These are phyloP conservation scores for Actinia tenebrosa DNA, from an alignment of 64 coral and sea anemone genomes.

Conservation along the genomic window DNA sequence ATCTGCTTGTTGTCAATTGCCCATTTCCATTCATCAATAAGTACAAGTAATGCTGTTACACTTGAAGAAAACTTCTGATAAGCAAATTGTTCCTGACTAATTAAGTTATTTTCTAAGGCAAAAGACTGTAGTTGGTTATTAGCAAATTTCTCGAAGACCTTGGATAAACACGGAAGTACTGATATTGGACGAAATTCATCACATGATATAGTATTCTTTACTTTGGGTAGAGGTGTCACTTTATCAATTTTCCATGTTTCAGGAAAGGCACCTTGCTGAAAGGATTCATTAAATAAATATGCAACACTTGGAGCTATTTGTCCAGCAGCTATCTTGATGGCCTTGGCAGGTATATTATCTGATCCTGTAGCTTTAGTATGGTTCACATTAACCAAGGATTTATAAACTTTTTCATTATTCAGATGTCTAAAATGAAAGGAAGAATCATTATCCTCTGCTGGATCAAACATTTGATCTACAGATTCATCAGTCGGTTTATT, in stretches of 20 bases:
- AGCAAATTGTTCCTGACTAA: slow-evolving; percentile 2
- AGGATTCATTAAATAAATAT: slow-evolving; percentile 42
- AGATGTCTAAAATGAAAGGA: neutral
- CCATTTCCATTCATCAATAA: slow-evolving; percentile 17
- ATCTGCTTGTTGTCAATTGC: slow-evolving; percentile 11
- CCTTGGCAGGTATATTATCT: slow-evolving; percentile 45
- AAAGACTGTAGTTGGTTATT: slow-evolving; percentile 7
- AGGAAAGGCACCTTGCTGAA: slow-evolving; percentile 20
- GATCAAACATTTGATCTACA: neutral
- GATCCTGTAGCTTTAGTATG: slow-evolving; percentile 38
- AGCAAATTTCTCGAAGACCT: slow-evolving; percentile 18
- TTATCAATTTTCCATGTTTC: slow-evolving; percentile 27
- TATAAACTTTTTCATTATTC: neutral
- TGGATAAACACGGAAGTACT: slow-evolving; percentile 24
- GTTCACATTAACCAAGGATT: slow-evolving; percentile 5
- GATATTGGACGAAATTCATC: slow-evolving; percentile 46
- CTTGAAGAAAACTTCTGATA: slow-evolving; percentile 16
- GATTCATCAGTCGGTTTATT: neutral
- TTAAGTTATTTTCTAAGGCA: neutral
- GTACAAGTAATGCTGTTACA: neutral
- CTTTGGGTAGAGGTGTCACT: slow-evolving; percentile 26
- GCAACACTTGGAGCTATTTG: slow-evolving; percentile 15
- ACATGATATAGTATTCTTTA: neutral
- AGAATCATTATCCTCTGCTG: neutral
- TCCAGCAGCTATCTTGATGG: slow-evolving; percentile 14